Evolutionary conservation across 2,888 invertebrate species (phyloP).

Genomic region (Mycalesis mineus): DNA sequence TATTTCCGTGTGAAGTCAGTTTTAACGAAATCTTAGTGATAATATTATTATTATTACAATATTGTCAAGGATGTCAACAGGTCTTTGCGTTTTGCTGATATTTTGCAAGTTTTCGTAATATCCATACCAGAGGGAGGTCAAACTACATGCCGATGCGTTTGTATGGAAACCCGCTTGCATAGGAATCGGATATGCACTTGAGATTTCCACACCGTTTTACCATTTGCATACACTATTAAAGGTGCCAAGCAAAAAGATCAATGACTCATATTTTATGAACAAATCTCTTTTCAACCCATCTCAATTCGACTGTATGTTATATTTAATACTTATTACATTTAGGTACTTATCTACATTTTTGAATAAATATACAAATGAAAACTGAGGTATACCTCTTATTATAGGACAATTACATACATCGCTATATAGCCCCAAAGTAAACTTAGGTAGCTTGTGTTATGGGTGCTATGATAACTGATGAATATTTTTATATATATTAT

Average conservation of each 20-base stretch:
- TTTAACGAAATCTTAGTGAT: not conserved
- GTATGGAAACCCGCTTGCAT: not conserved
- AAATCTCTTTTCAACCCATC: too few relatives aligned
- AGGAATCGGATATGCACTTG: slow-evolving; percentile 13
- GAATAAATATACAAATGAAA: too few relatives aligned
- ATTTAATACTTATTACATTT: too few relatives aligned
- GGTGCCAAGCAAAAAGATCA: not conserved
- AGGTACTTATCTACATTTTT: too few relatives aligned
- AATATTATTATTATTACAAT: not conserved
- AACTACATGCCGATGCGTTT: not conserved
- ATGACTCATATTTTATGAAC: too few relatives aligned
- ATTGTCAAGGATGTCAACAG: not conserved
- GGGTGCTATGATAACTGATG: too few relatives aligned
- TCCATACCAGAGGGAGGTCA: not conserved
- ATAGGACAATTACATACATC: too few relatives aligned
- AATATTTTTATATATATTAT: too few relatives aligned
- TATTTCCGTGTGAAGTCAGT: not conserved
- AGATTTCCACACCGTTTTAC: not conserved
- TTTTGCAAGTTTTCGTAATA: slow-evolving; percentile 4
- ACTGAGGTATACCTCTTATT: too few relatives aligned
- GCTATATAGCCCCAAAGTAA: too few relatives aligned
- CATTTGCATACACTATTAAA: not conserved
- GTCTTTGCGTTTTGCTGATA: not conserved
- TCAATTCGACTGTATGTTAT: too few relatives aligned
- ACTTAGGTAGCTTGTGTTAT: too few relatives aligned